These are phyloP conservation scores for Mobula hypostoma DNA, from an alignment of 2,113 vertebrate species.

Conservation along the genomic window DNA sequence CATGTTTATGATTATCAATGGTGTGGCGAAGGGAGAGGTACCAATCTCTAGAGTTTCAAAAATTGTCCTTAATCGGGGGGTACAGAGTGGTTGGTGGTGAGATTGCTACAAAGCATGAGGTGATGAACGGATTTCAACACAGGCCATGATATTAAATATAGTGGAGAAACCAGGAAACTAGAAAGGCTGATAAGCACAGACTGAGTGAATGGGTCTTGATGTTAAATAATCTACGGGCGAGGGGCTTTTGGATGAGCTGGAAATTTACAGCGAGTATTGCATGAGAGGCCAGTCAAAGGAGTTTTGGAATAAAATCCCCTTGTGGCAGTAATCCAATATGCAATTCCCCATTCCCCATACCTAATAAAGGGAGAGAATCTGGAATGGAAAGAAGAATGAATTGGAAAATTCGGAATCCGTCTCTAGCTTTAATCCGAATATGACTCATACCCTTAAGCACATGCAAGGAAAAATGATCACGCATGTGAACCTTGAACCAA, in stretches of 20 bases:
- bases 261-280: background rate
- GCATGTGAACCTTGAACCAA: background rate
- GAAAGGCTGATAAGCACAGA: background rate
- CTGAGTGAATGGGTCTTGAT: background rate
- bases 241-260: background rate
- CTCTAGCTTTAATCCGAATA: background rate
- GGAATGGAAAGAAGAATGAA: background rate
- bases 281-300: background rate
- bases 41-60: background rate
- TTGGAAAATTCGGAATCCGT: background rate
- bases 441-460: background rate
- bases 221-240: background rate
- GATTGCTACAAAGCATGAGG: background rate
- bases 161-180: background rate
- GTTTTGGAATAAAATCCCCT: background rate
- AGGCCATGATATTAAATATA: background rate
- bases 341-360: background rate
- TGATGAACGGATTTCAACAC: background rate
- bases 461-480: background rate
- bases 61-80: background rate
- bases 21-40: too few species aligned
- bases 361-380: background rate
- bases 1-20: too few species aligned
- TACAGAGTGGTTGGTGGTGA: background rate
- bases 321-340: background rate